Evolutionary conservation across 1,140 invertebrate genomes (phyloP), one percentile per base, ranked within the genome.

Genomic region (Drosophila rufa): DNA sequence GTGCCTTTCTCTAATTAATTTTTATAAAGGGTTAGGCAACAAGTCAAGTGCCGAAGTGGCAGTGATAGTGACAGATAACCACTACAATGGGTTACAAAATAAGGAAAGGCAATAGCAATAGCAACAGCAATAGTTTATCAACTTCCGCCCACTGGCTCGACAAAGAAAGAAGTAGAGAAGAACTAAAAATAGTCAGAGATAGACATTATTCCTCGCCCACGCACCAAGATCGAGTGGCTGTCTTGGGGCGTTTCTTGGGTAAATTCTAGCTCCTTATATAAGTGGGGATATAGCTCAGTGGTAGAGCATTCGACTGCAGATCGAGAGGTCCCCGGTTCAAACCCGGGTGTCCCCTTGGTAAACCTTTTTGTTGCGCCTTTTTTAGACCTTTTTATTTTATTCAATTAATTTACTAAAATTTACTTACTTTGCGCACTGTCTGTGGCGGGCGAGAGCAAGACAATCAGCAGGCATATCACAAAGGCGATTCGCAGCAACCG

Each of bases 301-400:
- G 96, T 97, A 97, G 96, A 97, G 96, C 96, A 97, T 97, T 97
- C 96, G 96, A 97, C 96, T 97, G 96, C 96, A 97, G 96, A 97
- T 97, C 96, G 96, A 97, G 96, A 97, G 96, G 96, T 97, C 96
- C 96, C 96, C 95, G 96, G 96, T 97, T 97, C 97, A 84, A 84
- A 80, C 82, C 82, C 77, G 81, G 82, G 82, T 80, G 82, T 85
- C 82, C 82, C 82, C 82, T 85, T 33, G 45, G 36, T 53, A 38
- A 57, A 45, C 43, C 27, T 81, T 85, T 85, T 81, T 58, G 40
- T 7, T 25, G 1, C 5, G 4, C 30, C 11, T 40, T 25, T 30
- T n/a, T 27, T 51, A 4, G 4, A n/a, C 19, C 30, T 50, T n/a
- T 33, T 45, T 25, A 25, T 25, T 25, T 33, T 22, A 38, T 47